A percentile compares a stretch with the other conserved stretches of the same genome.
Conservation (phyloP, 1,140 invertebrate genomes). For the Diuraphis noxia region DNA sequence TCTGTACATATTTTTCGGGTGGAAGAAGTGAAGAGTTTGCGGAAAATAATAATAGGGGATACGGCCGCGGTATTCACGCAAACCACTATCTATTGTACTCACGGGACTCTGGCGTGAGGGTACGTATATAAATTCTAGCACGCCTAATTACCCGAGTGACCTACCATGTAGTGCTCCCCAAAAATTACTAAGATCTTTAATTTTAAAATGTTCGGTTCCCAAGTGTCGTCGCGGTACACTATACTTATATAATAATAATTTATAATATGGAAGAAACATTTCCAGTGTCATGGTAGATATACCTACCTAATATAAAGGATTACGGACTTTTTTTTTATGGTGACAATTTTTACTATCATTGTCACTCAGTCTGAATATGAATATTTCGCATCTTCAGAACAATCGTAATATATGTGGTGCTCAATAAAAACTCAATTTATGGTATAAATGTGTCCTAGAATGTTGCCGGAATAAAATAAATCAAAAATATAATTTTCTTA, state of each 20-base stretch:
- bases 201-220: not conserved
- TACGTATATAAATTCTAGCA: conserved; percentile 7
- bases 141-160: conserved; percentile 44
- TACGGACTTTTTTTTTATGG: not conserved
- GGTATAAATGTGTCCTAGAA: not conserved
- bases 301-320: not conserved
- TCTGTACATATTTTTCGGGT: not conserved
- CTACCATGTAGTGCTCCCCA: not conserved
- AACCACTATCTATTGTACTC: conserved; percentile 53
- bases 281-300: too few species aligned
- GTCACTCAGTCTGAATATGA: too few species aligned
- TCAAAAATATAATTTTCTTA: not conserved
- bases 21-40: not conserved
- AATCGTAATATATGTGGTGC: not conserved
- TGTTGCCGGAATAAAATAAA: not conserved
- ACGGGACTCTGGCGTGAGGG: not conserved
- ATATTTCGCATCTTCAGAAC: not conserved
- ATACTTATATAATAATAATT: conserved; percentile 12
- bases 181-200: conserved; percentile 14
- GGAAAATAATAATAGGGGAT: conserved; percentile 26
- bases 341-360: not conserved
- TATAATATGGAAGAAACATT: not conserved
- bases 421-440: not conserved
- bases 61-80: conserved; percentile 40
- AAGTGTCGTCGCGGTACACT: not conserved